Evolutionary conservation across 2,888 invertebrate species (phyloP).

Genomic region (Merodon equestris): DNA sequence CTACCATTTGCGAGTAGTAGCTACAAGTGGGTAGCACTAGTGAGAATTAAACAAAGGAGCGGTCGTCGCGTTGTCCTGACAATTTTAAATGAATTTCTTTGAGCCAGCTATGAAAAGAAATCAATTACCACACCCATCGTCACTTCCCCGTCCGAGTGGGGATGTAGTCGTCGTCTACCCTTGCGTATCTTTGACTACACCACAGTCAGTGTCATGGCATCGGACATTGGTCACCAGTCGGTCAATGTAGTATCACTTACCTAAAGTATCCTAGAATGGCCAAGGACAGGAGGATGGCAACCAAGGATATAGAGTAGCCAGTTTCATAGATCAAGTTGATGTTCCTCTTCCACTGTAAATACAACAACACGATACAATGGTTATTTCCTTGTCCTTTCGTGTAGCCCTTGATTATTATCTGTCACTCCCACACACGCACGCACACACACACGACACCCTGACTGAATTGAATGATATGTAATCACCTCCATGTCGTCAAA

Average conservation of each 20-base stretch:
- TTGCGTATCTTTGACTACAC: background rate
- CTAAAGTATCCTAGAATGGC: conserved; percentile 91
- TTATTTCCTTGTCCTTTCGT: too few species aligned
- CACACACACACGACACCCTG: too few species aligned
- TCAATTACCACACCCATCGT: conserved; percentile 50
- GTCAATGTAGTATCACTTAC: conserved; percentile 81
- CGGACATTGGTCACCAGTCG: conserved; percentile 68
- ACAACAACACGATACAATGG: background rate
- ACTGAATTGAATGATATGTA: too few species aligned
- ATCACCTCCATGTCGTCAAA: conserved; percentile 84
- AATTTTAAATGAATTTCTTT: conserved; percentile 45
- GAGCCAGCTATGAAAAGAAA: conserved; percentile 31
- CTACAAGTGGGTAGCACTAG: too few species aligned
- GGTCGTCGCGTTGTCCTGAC: conserved; percentile 4
- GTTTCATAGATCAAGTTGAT: conserved; percentile 90
- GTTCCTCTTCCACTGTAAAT: conserved; percentile 84
- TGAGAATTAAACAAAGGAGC: conserved; percentile 20
- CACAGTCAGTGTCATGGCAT: conserved; percentile 35
- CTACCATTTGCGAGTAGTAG: too few species aligned
- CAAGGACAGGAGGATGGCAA: conserved; percentile 90
- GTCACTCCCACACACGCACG: too few species aligned
- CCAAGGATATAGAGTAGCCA: conserved; percentile 92
- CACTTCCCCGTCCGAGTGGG: background rate
- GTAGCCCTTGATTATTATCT: too few species aligned
- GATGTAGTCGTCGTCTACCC: too few species aligned